Evolutionary conservation across 2,888 invertebrate species (phyloP).

Genomic region (Cryptops parisi): DNA sequence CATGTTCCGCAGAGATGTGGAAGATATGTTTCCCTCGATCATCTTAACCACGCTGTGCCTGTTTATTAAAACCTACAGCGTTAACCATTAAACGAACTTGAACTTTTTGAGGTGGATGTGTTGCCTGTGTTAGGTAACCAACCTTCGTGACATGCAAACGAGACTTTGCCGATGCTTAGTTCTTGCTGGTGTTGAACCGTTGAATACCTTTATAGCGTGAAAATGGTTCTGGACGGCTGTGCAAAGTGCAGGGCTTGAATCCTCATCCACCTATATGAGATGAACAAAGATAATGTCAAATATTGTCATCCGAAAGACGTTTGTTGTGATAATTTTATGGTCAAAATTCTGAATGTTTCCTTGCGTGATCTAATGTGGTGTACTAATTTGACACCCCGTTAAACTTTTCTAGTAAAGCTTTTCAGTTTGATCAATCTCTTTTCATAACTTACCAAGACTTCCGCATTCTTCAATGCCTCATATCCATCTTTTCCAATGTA

Average conservation of each 20-base stretch:
- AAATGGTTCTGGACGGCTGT: slow-evolving; percentile 81
- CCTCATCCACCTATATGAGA: slow-evolving; percentile 53
- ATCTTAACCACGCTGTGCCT: slow-evolving; percentile 60
- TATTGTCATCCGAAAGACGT: too few relatives aligned
- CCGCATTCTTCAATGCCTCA: slow-evolving; percentile 56
- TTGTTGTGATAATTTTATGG: too few relatives aligned
- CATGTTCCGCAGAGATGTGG: slow-evolving; percentile 16
- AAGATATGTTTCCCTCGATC: slow-evolving; percentile 45
- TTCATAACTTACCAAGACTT: slow-evolving; percentile 50
- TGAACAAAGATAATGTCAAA: neutral
- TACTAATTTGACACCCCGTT: too few relatives aligned
- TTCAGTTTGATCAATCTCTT: neutral
- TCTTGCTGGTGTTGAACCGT: slow-evolving; percentile 44
- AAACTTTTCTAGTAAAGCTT: too few relatives aligned
- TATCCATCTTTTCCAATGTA: slow-evolving; percentile 73
- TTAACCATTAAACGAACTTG: too few relatives aligned
- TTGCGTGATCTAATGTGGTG: too few relatives aligned
- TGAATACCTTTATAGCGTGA: slow-evolving; percentile 63
- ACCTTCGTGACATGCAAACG: slow-evolving; percentile 63
- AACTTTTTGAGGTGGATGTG: too few relatives aligned
- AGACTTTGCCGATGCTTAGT: slow-evolving; percentile 74
- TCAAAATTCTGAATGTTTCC: too few relatives aligned
- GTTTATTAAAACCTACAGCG: too few relatives aligned
- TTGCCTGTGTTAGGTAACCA: too few relatives aligned
- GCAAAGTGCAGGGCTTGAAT: slow-evolving; percentile 69